Conservation (phyloP, 2,888 invertebrate genomes). For the Gari tellinella region DNA sequence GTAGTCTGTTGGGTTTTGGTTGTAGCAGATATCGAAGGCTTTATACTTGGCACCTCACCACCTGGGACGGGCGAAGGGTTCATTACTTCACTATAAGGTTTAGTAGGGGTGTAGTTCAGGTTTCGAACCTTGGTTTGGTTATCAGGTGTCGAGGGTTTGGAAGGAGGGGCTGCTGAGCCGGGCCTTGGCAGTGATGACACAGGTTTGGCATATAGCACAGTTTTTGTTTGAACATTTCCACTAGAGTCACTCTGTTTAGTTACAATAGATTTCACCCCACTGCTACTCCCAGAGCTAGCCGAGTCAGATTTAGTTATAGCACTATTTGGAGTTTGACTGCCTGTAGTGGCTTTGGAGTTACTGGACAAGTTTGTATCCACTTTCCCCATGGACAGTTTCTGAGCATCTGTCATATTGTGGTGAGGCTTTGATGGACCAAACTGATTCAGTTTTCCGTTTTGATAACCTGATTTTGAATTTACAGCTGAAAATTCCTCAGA, state of each 20-base stretch:
- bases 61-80: slow-evolving; percentile 28
- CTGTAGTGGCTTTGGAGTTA: slow-evolving; percentile 40
- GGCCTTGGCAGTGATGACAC: slow-evolving; percentile 67
- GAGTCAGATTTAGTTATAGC: slow-evolving; percentile 27
- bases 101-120: slow-evolving; percentile 75
- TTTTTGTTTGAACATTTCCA: slow-evolving; percentile 25
- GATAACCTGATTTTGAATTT: slow-evolving; percentile 10
- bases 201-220: slow-evolving; percentile 57
- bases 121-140: slow-evolving; percentile 66
- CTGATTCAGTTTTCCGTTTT: slow-evolving; percentile 28
- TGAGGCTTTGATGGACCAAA: slow-evolving; percentile 47
- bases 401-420: slow-evolving; percentile 9
- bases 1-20: slow-evolving; percentile 60
- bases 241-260: slow-evolving; percentile 20
- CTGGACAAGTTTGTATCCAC: slow-evolving; percentile 3
- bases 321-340: slow-evolving; percentile 50
- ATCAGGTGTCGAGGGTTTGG: slow-evolving; percentile 52
- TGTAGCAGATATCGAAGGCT: slow-evolving; percentile 44
- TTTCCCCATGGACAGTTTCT: slow-evolving; percentile 1
- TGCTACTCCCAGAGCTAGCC: slow-evolving; percentile 5
- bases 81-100: slow-evolving; percentile 73
- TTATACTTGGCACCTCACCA: neutral
- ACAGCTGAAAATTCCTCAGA: slow-evolving; percentile 3
- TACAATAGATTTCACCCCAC: slow-evolving; percentile 17
- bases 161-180: slow-evolving; percentile 45